phyloP scores from a whole-genome alignment of 2,888 invertebrate genomes.

The Temnothorax unifasciatus region DNA sequence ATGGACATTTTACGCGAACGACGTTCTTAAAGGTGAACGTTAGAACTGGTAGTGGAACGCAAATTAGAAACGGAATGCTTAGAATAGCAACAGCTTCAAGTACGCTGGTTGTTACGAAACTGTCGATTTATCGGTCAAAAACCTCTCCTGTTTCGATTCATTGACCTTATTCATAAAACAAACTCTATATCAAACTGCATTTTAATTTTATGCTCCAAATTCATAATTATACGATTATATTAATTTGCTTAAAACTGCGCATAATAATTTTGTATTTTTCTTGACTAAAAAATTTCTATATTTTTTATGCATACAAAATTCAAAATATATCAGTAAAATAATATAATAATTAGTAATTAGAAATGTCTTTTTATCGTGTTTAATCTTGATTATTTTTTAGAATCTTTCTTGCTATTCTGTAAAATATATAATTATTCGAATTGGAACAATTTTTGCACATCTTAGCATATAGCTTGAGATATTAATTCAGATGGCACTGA shows the following conservation, averaged over 20 bases:
- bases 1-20: slow-evolving; percentile 51
- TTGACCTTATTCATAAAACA: background rate
- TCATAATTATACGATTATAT: background rate
- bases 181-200: background rate
- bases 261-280: background rate
- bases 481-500: background rate
- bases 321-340: background rate
- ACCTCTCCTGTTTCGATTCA: background rate
- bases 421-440: background rate
- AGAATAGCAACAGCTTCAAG: slow-evolving; percentile 23
- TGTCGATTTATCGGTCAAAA: slow-evolving; percentile 44
- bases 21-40: slow-evolving; percentile 57
- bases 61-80: slow-evolving; percentile 52
- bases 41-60: slow-evolving; percentile 25
- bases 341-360: background rate
- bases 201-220: background rate
- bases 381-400: background rate
- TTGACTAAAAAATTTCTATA: background rate
- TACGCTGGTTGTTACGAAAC: slow-evolving; percentile 43
- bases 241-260: background rate
- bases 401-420: background rate
- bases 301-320: background rate
- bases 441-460: background rate
- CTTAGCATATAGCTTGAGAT: background rate
- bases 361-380: background rate